Base-by-base conservation (phyloP, 1,140 invertebrate species). In the Apis laboriosa region DNA sequence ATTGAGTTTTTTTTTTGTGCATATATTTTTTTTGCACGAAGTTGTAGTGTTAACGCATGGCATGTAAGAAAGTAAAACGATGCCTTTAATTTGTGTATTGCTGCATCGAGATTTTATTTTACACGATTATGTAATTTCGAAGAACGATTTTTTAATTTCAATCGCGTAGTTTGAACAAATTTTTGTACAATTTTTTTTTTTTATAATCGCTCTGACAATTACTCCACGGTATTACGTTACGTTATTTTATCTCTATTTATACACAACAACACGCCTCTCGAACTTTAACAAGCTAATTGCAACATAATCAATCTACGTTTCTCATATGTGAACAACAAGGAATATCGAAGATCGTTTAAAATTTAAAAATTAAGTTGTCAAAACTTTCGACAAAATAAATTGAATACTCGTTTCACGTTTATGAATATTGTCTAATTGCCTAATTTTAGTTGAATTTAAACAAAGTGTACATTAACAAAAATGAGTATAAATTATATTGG, bases 351-450 rank as follows among this genome's bases (percentile, higher is more conserved):
- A 53, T n/a, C 21, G 24, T 4, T 72, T 24, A 19, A 55, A 17
- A 24, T 60, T 66, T n/a, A 56, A n/a, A 24, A 51, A 12, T 55
- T 55, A 19, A 81, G 11, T 66, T 80, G n/a, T 81, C 24, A 58
- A 66, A 56, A 53, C 19, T 66, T 56, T 75, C 17, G 28, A 28
- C 17, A 17, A 43, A 81, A 75, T 75, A 66, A 80, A 80, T 66
- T 15, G 5, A 55, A 56, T 64, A 51, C 21, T 43, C 56, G 28
- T 21, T 21, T 58, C 49, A 24, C 77, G n/a, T 53, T 19, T 53
- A 53, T 19, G 12, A 56, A 80, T 43, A 63, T 80, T 80, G 21
- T 75, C 17, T 74, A 8, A 75, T 67, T 67, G 53, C 21, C 4
- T 67, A 67, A 75, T 58, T 60, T 68, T 51, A 49, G 19, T 53